phyloP scores from a whole-genome alignment of 2,113 vertebrate species.

The Brienomyrus brachyistius region DNA sequence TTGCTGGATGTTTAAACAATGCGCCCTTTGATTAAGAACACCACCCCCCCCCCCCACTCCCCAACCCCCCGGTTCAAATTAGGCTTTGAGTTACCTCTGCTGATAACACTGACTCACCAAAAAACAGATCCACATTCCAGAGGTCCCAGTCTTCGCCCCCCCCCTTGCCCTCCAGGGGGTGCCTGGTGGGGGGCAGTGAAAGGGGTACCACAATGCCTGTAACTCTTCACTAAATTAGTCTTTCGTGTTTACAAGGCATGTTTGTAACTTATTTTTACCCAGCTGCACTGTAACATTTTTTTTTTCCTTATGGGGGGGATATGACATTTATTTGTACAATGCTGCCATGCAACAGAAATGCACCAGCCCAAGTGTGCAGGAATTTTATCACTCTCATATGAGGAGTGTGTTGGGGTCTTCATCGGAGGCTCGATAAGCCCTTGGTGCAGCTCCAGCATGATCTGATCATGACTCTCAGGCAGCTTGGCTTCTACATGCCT shows the following conservation, averaged over 20 bases:
- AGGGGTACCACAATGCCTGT: neutral
- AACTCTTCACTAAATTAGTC: neutral
- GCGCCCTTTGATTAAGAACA: constrained; percentile 43
- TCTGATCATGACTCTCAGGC: neutral
- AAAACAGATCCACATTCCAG: constrained; percentile 13
- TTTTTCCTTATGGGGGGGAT: neutral
- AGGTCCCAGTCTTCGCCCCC: neutral
- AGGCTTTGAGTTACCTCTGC: constrained; percentile 39
- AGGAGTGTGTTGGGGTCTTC: neutral
- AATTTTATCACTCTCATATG: neutral
- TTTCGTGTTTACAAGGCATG: neutral
- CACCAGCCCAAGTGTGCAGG: neutral
- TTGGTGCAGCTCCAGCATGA: neutral
- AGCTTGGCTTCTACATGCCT: neutral
- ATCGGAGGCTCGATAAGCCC: neutral
- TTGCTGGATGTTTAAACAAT: constrained; percentile 52
- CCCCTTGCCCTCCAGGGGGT: neutral
- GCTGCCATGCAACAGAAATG: neutral
- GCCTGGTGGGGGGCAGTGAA: neutral
- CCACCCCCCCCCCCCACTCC: constrained; percentile 28
- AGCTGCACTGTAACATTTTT: neutral
- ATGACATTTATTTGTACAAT: neutral
- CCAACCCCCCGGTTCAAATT: constrained; percentile 37
- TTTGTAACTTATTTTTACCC: neutral
- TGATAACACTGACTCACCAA: constrained; percentile 42